Base-by-base conservation (phyloP, 2,888 invertebrate genomes). In the Xestobium rufovillosum region DNA sequence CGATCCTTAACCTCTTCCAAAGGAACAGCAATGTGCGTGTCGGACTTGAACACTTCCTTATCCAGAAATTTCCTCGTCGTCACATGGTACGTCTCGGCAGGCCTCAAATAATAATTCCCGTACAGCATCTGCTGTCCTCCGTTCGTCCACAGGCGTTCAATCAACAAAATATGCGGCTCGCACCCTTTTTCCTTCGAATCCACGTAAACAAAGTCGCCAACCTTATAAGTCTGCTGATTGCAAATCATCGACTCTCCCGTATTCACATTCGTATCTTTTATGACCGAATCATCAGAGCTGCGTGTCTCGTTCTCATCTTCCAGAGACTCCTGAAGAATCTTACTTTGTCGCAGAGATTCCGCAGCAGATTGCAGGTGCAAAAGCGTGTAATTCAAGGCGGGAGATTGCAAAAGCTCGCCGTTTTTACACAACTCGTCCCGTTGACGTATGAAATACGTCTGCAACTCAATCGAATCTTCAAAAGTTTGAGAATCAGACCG, bases 31-130 rank as follows among this genome's bases (percentile, higher is more conserved):
- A 87, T 82, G 50, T 86, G 84, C 34, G 83, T 78, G 52, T 94
- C 94, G 40, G 91, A 95, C 65, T 94, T 90, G 63, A 98, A 97
- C 30, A 98, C 87, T 61, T 97, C 96, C 66, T 91, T 91, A 52
- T 95, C 89, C 1, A 96, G 72, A 67, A 98, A 98, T 67, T 92
- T 94, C 51, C 96, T 76, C 0, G 92, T 91, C 8, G 91, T 85
- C 4, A 94, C 76, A 66, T 98, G 97, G 69, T 83, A 96, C 0
- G 98, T 98, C 66, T 98, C 96, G 54, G 86, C 84, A 0, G 97
- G 97, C 36, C 95, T 76, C 47, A 75, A 83, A 61, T 90, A 96
- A 55, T 89, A 83, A 57, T 85, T 87, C n/a, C 91, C 94, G 55
- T 89, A 86, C 51, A 94, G 73, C 81, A 89, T 88, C 52, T 88